Evolutionary conservation across 1,140 invertebrate species (phyloP), one percentile per base, ranked within the genome.

Genomic region (Calephelis virginiensis): DNA sequence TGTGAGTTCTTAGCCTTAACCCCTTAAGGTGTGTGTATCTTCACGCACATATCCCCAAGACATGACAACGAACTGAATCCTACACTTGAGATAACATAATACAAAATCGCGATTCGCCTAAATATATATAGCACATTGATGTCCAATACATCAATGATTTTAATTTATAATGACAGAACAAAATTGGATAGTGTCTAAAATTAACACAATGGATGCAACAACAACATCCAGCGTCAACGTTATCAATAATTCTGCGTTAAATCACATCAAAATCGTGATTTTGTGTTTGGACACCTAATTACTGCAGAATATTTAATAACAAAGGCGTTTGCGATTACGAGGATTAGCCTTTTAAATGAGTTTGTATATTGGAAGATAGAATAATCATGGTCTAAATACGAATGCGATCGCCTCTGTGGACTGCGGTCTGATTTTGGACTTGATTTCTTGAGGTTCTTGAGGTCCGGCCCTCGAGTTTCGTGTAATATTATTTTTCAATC

Each of bases 161-260:
- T 38, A 63, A 53, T 53, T 28, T 14, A 17, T 53, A 53, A 53
- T 53, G 14, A 28, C 49, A 17, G 14, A 10, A 17, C 49, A 53
- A 13, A 53, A 53, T 53, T 53, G 49, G 9, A 7, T 10, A 0
- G 12, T 43, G 40, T 43, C 13, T 43, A 40, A 61, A 9, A 61
- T 61, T 38, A 61, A 17, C 43, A 43, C 38, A 13, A 8, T 46
- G 9, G 38, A 13, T 6, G 60, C 40, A 14, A 61, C 8, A 61
- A 61, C 43, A 61, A 61, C 40, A 61, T 61, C 13, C 40, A 61
- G 13, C 8, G 60, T 56, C n/a, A 43, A 46, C 43, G 40, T 46
- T 62, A 62, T 62, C 61, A 47, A 62, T 62, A 62, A 46, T 62
- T 62, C 61, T 9, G 8, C n/a, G 43, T 62, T 46, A 13, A 62